Percentiles rank a stretch among this genome's conserved stretches.
Conservation (phyloP, 2,113 vertebrate species). For the Poicephalus meyeri region DNA sequence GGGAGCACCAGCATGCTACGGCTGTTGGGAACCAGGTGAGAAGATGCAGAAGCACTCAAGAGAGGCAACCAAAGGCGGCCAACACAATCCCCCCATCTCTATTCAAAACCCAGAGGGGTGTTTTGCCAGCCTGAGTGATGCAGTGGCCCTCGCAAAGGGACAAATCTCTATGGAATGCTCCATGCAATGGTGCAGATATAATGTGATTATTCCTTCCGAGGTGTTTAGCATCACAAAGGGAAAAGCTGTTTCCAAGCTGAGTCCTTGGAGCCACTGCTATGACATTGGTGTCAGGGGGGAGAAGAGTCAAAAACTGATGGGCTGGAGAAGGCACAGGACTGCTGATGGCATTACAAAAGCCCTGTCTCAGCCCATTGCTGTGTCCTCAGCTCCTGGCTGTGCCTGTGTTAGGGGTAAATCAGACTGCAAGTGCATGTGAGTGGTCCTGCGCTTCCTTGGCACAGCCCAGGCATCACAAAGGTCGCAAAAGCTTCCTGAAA, state of each 20-base stretch:
- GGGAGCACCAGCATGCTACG: accelerated
- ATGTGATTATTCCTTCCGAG: conserved; percentile 47
- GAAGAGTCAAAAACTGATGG: not conserved
- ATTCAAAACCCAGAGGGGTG: not conserved
- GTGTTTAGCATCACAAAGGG: conserved; percentile 7
- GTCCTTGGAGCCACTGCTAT: accelerated
- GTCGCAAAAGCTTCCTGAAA: not conserved
- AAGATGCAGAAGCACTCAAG: not conserved
- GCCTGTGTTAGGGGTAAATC: not conserved
- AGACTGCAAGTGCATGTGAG: not conserved
- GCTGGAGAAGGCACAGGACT: not conserved
- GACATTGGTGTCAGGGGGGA: not conserved
- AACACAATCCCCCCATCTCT: not conserved
- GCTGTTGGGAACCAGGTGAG: not conserved
- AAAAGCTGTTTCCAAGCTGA: not conserved
- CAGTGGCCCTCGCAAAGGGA: not conserved
- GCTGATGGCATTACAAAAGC: not conserved
- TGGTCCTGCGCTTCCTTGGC: not conserved
- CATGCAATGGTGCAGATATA: not conserved
- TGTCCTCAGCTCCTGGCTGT: not conserved
- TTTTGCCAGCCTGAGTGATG: not conserved
- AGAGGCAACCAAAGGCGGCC: not conserved
- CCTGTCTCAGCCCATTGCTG: not conserved
- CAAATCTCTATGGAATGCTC: not conserved
- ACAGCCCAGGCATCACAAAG: not conserved